Percentiles rank a stretch among this genome's conserved stretches.
Conservation (phyloP, 2,888 invertebrate genomes). For the Drosophila niveifrons region DNA sequence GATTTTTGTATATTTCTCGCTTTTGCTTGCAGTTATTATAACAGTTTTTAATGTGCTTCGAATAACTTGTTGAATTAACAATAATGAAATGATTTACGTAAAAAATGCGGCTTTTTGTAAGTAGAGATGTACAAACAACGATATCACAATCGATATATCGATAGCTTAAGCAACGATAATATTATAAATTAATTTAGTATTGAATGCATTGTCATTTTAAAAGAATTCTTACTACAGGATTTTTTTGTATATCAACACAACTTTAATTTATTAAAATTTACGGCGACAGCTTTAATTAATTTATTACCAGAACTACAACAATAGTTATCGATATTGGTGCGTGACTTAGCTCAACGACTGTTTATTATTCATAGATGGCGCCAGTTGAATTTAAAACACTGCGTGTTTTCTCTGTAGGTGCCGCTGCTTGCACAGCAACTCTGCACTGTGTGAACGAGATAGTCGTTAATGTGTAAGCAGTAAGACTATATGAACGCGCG, state of each 20-base stretch:
- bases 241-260: no score
- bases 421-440: constrained; percentile 22
- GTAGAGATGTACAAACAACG: constrained; percentile 17
- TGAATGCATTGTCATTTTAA: no score
- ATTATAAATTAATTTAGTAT: no score
- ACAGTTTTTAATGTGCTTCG: background rate
- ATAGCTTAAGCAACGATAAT: no score
- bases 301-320: background rate
- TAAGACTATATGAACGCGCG: constrained; percentile 24
- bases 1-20: background rate
- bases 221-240: no score
- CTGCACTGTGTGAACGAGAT: constrained; percentile 1
- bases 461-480: background rate
- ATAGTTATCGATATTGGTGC: constrained; percentile 16
- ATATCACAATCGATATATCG: no score
- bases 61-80: constrained; percentile 67
- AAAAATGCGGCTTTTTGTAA: constrained; percentile 69
- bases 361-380: constrained; percentile 13
- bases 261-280: no score
- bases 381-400: background rate
- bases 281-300: background rate
- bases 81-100: constrained; percentile 61
- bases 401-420: constrained; percentile 2
- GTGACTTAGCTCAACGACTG: constrained; percentile 4
- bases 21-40: background rate